These are phyloP conservation scores for Thoracochromis brauschi DNA, from an alignment of 2,113 vertebrate species.

Conservation along the genomic window DNA sequence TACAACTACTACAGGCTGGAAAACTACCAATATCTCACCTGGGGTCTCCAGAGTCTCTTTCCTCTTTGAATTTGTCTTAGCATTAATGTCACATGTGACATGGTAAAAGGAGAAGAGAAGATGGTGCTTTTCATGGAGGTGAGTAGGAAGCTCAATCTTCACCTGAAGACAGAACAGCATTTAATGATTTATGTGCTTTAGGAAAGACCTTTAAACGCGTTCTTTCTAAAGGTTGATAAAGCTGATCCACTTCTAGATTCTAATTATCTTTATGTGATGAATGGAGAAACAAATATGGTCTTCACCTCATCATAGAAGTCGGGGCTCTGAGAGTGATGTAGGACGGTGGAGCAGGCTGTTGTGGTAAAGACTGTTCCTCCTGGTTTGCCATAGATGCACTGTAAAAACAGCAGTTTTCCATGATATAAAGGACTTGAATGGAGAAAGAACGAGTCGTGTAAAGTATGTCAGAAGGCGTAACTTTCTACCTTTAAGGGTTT, in stretches of 20 bases:
- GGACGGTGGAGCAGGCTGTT: conserved; percentile 81
- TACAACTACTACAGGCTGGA: neutral
- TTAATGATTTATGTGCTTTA: neutral
- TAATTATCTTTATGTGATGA: neutral
- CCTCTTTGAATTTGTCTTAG: conserved; percentile 94
- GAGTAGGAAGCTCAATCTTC: conserved; percentile 95
- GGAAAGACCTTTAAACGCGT: neutral
- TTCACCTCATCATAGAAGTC: conserved; percentile 97
- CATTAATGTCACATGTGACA: conserved; percentile 96
- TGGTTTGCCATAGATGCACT: conserved; percentile 97
- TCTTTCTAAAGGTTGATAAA: neutral
- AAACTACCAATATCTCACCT: conserved; percentile 66
- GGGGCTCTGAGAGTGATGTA: conserved; percentile 94
- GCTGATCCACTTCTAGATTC: neutral
- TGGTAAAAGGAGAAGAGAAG: conserved; percentile 98
- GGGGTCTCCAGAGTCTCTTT: conserved; percentile 92
- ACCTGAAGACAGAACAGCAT: conserved; percentile 73
- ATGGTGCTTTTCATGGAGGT: conserved; percentile 95
- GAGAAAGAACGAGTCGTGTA: neutral
- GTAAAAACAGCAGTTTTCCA: neutral
- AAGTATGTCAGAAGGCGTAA: neutral
- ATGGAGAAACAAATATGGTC: neutral
- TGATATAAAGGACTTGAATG: neutral
- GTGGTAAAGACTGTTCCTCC: conserved; percentile 86
- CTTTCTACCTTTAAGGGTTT: conserved; percentile 84